Evolutionary conservation across 1,140 invertebrate genomes (phyloP).

Genomic region (Apis florea): DNA sequence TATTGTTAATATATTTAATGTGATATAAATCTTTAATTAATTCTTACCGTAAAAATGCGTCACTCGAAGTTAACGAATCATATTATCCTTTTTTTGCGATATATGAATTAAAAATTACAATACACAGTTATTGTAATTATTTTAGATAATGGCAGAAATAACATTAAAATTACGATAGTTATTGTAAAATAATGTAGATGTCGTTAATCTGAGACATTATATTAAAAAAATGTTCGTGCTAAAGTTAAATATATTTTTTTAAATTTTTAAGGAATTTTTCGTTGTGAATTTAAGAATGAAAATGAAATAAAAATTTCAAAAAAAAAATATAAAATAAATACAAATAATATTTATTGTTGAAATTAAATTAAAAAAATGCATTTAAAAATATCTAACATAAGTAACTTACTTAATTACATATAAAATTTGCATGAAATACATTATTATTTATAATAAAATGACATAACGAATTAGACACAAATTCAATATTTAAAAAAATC

Average conservation of each 20-base stretch:
- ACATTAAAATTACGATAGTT: slow-evolving; percentile 4
- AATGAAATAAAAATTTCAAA: neutral
- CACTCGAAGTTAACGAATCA: slow-evolving; percentile 2
- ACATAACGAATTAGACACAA: neutral
- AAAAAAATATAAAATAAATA: too few species aligned
- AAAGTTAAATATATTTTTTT: neutral
- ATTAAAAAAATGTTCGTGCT: neutral
- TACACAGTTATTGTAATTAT: neutral
- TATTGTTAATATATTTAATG: neutral
- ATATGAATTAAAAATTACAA: neutral
- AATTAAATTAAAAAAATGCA: too few species aligned
- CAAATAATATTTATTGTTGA: too few species aligned
- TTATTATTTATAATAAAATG: neutral
- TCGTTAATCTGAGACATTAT: slow-evolving; percentile 3
- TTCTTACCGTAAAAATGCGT: neutral
- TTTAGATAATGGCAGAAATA: neutral
- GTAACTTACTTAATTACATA: too few species aligned
- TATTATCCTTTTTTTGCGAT: slow-evolving; percentile 1
- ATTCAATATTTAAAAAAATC: too few species aligned
- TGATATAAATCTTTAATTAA: neutral
- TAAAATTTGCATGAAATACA: too few species aligned
- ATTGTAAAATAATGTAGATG: slow-evolving; percentile 15
- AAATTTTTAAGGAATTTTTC: too few species aligned
- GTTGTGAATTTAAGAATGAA: neutral
- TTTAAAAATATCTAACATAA: too few species aligned